Evolutionary conservation across 2,888 invertebrate species (phyloP).

Genomic region (Eustalomyia histrio): DNA sequence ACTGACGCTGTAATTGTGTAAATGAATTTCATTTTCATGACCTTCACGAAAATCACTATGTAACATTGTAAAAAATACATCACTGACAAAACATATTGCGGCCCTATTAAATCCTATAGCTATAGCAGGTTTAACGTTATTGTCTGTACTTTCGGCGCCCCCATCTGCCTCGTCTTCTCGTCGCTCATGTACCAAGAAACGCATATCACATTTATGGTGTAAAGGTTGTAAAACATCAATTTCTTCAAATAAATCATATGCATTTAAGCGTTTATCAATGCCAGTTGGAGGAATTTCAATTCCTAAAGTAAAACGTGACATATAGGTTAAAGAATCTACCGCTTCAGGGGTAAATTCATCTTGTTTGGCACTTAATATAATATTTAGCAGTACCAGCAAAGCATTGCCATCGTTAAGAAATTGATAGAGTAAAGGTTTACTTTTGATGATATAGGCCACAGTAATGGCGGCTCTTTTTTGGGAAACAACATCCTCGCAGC

Average conservation of each 20-base stretch:
- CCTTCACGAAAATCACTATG: conserved; percentile 78
- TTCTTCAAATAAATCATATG: conserved; percentile 68
- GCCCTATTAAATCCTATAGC: conserved; percentile 75
- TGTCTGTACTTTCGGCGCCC: conserved; percentile 47
- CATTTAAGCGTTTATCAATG: conserved; percentile 65
- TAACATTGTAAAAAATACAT: conserved; percentile 79
- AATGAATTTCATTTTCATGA: conserved; percentile 76
- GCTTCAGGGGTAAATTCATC: conserved; percentile 76
- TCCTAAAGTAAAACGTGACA: conserved; percentile 74
- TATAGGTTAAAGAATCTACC: conserved; percentile 75
- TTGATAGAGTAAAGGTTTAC: conserved; percentile 75
- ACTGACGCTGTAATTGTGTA: conserved; percentile 74
- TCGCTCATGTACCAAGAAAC: conserved; percentile 72
- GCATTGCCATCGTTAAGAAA: conserved; percentile 77
- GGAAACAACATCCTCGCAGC: conserved; percentile 72
- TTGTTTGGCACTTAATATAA: conserved; percentile 74
- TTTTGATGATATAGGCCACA: conserved; percentile 76
- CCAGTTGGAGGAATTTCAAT: conserved; percentile 71
- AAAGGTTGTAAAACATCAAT: conserved; percentile 45
- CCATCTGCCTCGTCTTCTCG: conserved; percentile 15
- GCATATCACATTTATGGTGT: conserved; percentile 74
- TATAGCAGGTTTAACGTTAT: conserved; percentile 59
- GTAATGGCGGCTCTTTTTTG: conserved; percentile 78
- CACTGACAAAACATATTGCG: conserved; percentile 76
- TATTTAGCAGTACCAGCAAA: conserved; percentile 73